These are phyloP conservation scores for Notarius quadriscutis DNA, from an alignment of 2,113 vertebrate species.

Conservation along the genomic window DNA sequence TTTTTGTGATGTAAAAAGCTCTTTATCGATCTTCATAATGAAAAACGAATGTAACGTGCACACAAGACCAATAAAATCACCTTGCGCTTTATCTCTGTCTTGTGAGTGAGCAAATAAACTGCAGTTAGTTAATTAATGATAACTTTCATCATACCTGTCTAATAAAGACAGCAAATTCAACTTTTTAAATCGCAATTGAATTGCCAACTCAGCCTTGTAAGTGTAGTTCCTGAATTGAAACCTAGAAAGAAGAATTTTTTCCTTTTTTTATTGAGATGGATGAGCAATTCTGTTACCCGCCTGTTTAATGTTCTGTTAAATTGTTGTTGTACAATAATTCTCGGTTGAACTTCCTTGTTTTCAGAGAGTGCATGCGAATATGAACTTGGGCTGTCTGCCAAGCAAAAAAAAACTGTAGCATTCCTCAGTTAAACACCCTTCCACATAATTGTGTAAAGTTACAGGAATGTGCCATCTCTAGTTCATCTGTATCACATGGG, in stretches of 20 bases:
- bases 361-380: not conserved
- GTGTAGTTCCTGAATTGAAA: not conserved
- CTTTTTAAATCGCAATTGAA: not conserved
- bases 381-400: not conserved
- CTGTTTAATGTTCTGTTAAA: no score
- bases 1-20: not conserved
- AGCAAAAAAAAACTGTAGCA: not conserved
- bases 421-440: not conserved
- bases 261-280: not conserved
- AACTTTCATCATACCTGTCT: not conserved
- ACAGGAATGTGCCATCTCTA: not conserved
- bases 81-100: not conserved
- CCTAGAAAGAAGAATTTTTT: not conserved
- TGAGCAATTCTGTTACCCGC: not conserved
- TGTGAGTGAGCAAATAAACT: not conserved
- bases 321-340: not conserved
- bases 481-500: not conserved
- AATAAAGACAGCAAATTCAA: not conserved
- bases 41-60: not conserved
- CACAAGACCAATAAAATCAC: not conserved
- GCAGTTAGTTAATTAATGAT: not conserved
- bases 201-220: not conserved
- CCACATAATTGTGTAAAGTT: not conserved
- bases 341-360: not conserved
- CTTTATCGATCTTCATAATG: not conserved